Conservation (phyloP, 2,888 invertebrate species). For the Epistrophella euchroma region DNA sequence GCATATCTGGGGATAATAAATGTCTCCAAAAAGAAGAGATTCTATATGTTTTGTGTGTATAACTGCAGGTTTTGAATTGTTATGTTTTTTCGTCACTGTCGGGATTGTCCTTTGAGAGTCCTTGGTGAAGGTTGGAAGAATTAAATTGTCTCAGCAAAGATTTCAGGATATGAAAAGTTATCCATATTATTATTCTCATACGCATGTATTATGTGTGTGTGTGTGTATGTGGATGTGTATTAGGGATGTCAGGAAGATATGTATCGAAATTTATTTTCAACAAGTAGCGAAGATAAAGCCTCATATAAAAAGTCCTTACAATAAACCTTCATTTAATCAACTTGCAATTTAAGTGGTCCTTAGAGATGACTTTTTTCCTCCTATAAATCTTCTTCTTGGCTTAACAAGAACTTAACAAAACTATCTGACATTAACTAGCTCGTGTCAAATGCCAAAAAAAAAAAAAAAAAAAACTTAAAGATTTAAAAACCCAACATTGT, state of each 20-base stretch:
- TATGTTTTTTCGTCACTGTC: constrained; percentile 13
- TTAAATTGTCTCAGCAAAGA: constrained; percentile 11
- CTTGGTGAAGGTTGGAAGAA: not conserved
- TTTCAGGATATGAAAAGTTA: constrained; percentile 10
- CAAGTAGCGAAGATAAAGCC: constrained; percentile 16
- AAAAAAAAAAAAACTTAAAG: not conserved
- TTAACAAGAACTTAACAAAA: not conserved
- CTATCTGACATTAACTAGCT: constrained; percentile 12
- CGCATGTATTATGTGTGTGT: too few species aligned
- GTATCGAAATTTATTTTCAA: constrained; percentile 15
- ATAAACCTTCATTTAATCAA: constrained; percentile 35
- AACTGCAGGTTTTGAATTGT: constrained; percentile 16
- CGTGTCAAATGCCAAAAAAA: not conserved
- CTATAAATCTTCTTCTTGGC: not conserved
- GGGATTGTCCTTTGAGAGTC: constrained; percentile 7
- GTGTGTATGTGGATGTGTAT: not conserved
- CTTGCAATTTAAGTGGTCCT: constrained; percentile 26
- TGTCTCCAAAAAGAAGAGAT: constrained; percentile 24
- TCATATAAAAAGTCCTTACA: constrained; percentile 12
- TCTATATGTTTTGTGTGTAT: constrained; percentile 1
- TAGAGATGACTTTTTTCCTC: not conserved
- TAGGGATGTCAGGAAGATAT: too few species aligned
- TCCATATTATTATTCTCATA: not conserved
- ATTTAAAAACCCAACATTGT: not conserved
- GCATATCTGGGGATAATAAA: constrained; percentile 46